These are phyloP conservation scores for Selene dorsalis DNA, from an alignment of 2,797 vertebrate genomes.

Conservation along the genomic window DNA sequence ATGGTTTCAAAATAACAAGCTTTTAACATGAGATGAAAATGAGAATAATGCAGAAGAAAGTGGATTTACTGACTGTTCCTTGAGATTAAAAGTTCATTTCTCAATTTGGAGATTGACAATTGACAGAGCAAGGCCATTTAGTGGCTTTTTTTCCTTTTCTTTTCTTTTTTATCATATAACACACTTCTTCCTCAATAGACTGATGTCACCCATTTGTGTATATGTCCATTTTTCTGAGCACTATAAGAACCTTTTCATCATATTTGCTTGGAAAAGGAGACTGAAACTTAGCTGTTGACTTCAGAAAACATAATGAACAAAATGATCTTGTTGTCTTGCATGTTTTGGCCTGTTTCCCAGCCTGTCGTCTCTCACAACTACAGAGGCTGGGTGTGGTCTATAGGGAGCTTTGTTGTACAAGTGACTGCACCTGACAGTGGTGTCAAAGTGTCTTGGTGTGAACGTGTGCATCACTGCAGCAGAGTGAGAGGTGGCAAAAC, in stretches of 20 bases:
- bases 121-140: too few species aligned
- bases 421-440: background rate
- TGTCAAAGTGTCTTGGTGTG: background rate
- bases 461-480: background rate
- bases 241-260: background rate
- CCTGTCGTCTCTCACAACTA: background rate
- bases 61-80: background rate
- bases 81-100: too few species aligned
- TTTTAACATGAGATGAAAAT: background rate
- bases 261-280: background rate
- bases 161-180: background rate
- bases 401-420: background rate
- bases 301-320: background rate
- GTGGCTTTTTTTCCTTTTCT: too few species aligned
- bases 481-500: background rate
- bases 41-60: background rate
- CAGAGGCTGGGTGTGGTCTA: background rate
- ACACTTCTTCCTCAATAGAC: background rate
- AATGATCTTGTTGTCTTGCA: background rate
- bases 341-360: background rate
- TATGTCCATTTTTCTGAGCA: background rate
- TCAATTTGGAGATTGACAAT: too few species aligned
- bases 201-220: background rate
- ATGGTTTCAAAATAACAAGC: background rate
- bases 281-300: background rate